Base-by-base conservation (phyloP, 2,888 invertebrate species). In the Archips crataeganus region DNA sequence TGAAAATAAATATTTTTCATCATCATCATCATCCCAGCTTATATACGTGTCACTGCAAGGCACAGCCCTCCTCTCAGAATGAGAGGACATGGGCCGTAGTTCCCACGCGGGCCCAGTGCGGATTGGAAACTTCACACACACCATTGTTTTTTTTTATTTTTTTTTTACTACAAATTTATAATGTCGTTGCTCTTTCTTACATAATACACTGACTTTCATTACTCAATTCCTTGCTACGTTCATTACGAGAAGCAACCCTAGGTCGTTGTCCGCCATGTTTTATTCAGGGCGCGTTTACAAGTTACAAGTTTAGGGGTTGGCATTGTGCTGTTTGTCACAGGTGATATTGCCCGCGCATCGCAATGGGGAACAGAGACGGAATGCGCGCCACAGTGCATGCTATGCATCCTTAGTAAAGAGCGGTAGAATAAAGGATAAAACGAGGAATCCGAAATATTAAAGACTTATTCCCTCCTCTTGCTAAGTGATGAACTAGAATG, bases 241-340 rank as follows among this genome's bases (percentile, higher is more conserved):
- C 36, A 9, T 10, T 23, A 6, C 34, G 57, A 2, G 13, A 13
- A 36, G 54, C 13, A 64, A 59, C 71, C 71, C 65, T 71, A 60
- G 60, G 65, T 60, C 87, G 85, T 85, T 84, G 87, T 80, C 84
- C 84, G 84, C 83, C 76, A 87, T 90, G 84, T 89, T 87, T 88
- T 86, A 90, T 90, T 87, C 86, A 86, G 78, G 77, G 79, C 80
- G 79, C 86, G 87, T 90, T 89, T 85, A 85, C 82, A 83, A 82
- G 82, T 77, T 77, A 78, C 79, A 70, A 83, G 84, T 85, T 77
- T 61, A 77, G 75, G 78, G 74, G 67, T 59, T 78, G 71, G 64
- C 65, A 73, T 54, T 45, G 70, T 66, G 51, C 62, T 68, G 71
- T 73, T 71, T 70, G 32, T 70, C 69, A 57, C 71, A 74, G 64